Evolutionary conservation across 1,140 invertebrate genomes (phyloP).

Genomic region (Euwallacea similis): DNA sequence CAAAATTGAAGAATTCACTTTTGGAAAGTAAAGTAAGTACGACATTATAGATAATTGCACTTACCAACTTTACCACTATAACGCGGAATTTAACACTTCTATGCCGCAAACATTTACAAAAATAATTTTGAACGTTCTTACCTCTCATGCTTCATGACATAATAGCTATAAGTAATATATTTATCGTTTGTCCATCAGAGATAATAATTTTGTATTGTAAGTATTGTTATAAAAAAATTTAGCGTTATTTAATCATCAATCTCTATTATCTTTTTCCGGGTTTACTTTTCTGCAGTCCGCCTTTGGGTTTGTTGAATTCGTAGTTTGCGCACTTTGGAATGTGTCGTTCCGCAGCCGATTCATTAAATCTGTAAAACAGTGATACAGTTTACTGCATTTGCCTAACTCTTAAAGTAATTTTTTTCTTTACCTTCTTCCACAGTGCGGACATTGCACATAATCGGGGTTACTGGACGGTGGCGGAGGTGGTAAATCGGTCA

Average conservation of each 20-base stretch:
- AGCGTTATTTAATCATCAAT: neutral
- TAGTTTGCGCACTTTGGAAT: slow-evolving; percentile 90
- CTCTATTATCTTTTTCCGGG: slow-evolving; percentile 32
- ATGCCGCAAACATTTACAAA: no score
- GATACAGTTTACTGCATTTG: neutral
- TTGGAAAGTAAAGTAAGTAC: no score
- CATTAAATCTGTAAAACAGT: slow-evolving; percentile 65
- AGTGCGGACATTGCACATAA: slow-evolving; percentile 91
- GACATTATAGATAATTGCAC: no score
- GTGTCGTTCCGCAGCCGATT: slow-evolving; percentile 84
- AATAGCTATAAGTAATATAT: no score
- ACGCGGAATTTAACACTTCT: no score
- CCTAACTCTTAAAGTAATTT: neutral
- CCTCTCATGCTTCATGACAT: no score
- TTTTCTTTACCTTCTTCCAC: slow-evolving; percentile 64
- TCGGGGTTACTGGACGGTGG: slow-evolving; percentile 84
- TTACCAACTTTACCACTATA: no score
- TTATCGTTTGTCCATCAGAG: no score
- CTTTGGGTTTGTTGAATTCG: slow-evolving; percentile 77
- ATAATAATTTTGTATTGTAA: no score
- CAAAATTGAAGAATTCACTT: no score
- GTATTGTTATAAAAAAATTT: neutral
- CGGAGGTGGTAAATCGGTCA: slow-evolving; percentile 86
- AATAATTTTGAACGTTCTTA: no score
- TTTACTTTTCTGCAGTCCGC: slow-evolving; percentile 15